Evolutionary conservation across 2,797 vertebrate species (phyloP), one percentile per base, ranked within the genome.

Genomic region (Peromyscus nudipes): DNA sequence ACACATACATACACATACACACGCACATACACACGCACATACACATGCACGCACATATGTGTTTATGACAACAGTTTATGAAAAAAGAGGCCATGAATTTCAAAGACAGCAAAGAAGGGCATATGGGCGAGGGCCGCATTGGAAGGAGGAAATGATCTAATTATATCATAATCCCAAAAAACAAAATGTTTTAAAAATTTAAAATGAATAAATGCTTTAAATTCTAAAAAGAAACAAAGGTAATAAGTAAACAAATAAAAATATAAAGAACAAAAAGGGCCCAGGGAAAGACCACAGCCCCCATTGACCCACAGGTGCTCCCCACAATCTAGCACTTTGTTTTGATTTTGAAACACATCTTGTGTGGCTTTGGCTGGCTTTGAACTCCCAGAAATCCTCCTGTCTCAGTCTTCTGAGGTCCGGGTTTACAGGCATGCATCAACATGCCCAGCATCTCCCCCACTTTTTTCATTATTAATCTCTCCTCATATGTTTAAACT

Each of bases 401-500:
- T 57, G 65, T 17, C 49, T 55, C 9, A 60, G 27, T 3, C n/a
- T 88, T 55, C 52, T 12, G 1, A 57, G 52, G 1, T 21, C 52
- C 25, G 16, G 69, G 25, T 52, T 75, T 19, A 88, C 8, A 75
- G n/a, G 69, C 86, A 23, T 4, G 5, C 52, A 57, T 9, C 71
- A 88, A 29, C 34, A 71, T 40, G 13, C 49, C n/a, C 84, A 86
- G 9, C 49, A 37, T 86, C 49, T 76, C 65, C 4, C 71, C 49
- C 31, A 25, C 67, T 43, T 23, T 60, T 91, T 37, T 46, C 87
- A 85, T 49, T 60, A 64, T 79, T 55, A n/a, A 27, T 92, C 83
- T 87, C 85, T 94, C 23, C 64, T 84, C 76, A 81, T 23, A 65
- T 60, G 34, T 88, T 80, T 79, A 62, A 37, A 83, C 71, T 52